A percentile compares a stretch with the other conserved stretches of the same genome.
Conservation (phyloP, 2,113 vertebrate genomes). For the Cephalophus harveyi region DNA sequence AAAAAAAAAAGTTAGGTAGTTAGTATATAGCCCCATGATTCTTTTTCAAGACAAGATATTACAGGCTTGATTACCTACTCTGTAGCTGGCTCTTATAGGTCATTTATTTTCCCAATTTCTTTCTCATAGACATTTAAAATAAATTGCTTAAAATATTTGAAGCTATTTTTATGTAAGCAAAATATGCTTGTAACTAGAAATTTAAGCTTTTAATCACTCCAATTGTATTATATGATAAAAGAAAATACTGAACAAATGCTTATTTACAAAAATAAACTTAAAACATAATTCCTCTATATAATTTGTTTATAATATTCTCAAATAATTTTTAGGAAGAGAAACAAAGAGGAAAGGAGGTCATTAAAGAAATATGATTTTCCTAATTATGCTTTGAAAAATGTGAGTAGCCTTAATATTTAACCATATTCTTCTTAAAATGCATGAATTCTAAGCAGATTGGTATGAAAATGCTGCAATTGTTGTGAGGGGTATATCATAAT, state of each 20-base stretch:
- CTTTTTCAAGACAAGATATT: conserved; percentile 75
- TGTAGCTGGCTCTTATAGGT: conserved; percentile 68
- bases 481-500: not conserved
- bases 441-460: conserved; percentile 37
- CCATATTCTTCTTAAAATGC: conserved; percentile 37
- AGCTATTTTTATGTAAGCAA: conserved; percentile 65
- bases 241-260: conserved; percentile 24
- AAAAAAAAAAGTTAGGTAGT: conserved; percentile 81
- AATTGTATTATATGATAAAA: conserved; percentile 27
- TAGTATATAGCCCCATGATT: conserved; percentile 78
- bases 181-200: conserved; percentile 35
- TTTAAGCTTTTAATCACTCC: conserved; percentile 25
- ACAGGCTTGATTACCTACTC: conserved; percentile 78
- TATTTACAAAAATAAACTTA: not conserved
- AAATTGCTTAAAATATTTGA: conserved; percentile 58
- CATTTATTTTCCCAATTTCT: conserved; percentile 76
- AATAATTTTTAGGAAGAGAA: conserved; percentile 2
- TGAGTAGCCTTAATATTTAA: conserved; percentile 39
- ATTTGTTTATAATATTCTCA: not conserved
- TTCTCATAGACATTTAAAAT: conserved; percentile 64
- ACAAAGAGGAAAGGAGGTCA: not conserved
- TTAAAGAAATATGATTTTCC: conserved; percentile 17
- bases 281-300: conserved; percentile 23
- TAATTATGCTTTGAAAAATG: conserved; percentile 25
- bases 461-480: conserved; percentile 24